Percentiles rank a stretch among this genome's conserved stretches.
These are phyloP conservation scores for Lasioglossum vierecki DNA, from an alignment of 2,888 invertebrate genomes.

Conservation along the genomic window DNA sequence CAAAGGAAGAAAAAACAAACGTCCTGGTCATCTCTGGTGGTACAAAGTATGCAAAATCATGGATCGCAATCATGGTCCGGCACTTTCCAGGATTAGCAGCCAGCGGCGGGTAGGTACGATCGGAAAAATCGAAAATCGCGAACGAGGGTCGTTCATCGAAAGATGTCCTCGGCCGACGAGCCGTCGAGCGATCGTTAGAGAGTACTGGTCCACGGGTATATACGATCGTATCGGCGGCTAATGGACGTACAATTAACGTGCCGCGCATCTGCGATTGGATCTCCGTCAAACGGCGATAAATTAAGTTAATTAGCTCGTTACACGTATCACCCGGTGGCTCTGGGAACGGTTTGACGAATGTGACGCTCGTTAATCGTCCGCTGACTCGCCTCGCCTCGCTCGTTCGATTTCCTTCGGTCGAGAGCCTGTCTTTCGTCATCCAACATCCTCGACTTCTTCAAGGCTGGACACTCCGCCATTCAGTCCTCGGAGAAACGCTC, in stretches of 20 bases:
- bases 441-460: slow-evolving; percentile 30
- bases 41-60: slow-evolving; percentile 2
- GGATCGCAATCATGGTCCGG: slow-evolving; percentile 17
- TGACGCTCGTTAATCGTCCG: slow-evolving; percentile 70
- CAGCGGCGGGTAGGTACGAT: background rate
- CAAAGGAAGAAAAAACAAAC: background rate
- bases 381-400: slow-evolving; percentile 25
- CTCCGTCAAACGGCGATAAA: slow-evolving; percentile 80
- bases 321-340: slow-evolving; percentile 72
- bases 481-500: background rate
- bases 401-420: slow-evolving; percentile 44
- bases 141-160: slow-evolving; percentile 38
- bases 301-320: slow-evolving; percentile 81
- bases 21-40: too few species aligned
- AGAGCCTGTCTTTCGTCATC: slow-evolving; percentile 39
- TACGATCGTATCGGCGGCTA: slow-evolving; percentile 78
- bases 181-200: slow-evolving; percentile 70
- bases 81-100: background rate
- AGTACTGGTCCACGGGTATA: slow-evolving; percentile 59
- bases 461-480: slow-evolving; percentile 27
- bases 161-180: slow-evolving; percentile 49
- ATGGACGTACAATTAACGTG: slow-evolving; percentile 81
- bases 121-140: slow-evolving; percentile 44
- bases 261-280: slow-evolving; percentile 79
- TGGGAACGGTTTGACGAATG: slow-evolving; percentile 75